Evolutionary conservation across 1,140 invertebrate genomes (phyloP).

Genomic region (Hylaeus volcanicus): DNA sequence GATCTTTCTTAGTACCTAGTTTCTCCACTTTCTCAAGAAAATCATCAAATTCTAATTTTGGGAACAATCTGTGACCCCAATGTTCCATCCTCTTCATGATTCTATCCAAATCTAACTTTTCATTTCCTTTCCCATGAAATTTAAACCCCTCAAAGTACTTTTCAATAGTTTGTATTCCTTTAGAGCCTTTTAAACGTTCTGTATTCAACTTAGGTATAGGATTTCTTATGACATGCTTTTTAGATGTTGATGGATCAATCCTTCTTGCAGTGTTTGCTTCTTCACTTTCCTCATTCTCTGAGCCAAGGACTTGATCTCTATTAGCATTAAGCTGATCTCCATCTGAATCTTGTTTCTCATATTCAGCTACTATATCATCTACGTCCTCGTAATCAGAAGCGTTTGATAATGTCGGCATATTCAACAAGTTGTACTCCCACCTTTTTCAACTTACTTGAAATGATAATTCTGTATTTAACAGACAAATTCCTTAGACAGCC

Average conservation of each 20-base stretch:
- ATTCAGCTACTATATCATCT: conserved; percentile 59
- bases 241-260: conserved; percentile 73
- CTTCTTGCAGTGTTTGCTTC: conserved; percentile 34
- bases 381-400: conserved; percentile 49
- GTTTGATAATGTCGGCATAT: conserved; percentile 29
- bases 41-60: conserved; percentile 93
- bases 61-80: conserved; percentile 95
- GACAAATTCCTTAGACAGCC: not conserved
- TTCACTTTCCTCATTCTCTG: conserved; percentile 48
- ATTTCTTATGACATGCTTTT: conserved; percentile 83
- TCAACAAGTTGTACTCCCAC: conserved; percentile 13
- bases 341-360: conserved; percentile 64
- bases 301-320: conserved; percentile 47
- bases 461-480: conserved; percentile 1
- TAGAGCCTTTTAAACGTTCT: conserved; percentile 86
- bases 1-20: conserved; percentile 87
- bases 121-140: conserved; percentile 91
- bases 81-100: conserved; percentile 93
- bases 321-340: conserved; percentile 22
- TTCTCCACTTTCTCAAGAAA: conserved; percentile 90
- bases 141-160: conserved; percentile 91
- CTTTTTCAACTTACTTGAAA: not conserved
- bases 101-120: conserved; percentile 90
- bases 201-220: conserved; percentile 87
- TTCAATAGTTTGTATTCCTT: conserved; percentile 89